Evolutionary conservation across 1,140 invertebrate genomes (phyloP).

Genomic region (Drosophila grimshawi): DNA sequence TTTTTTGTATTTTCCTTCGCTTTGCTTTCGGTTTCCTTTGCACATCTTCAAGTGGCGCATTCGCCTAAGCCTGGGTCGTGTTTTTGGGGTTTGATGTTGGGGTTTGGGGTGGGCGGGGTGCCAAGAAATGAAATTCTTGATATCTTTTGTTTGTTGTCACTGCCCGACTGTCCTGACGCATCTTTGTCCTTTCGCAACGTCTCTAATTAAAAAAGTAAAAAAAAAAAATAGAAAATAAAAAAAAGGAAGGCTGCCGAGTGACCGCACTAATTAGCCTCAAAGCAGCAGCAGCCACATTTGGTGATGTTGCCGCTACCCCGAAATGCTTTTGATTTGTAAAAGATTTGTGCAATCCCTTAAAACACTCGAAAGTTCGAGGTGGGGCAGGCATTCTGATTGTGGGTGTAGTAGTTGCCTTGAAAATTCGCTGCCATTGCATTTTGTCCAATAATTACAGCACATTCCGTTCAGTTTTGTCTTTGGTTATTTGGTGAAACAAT

Average conservation of each 20-base stretch:
- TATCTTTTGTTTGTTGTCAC: slow-evolving; percentile 81
- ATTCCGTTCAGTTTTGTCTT: slow-evolving; percentile 9
- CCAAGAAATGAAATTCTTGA: slow-evolving; percentile 82
- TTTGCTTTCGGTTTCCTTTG: slow-evolving; percentile 23
- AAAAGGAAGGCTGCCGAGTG: slow-evolving; percentile 51
- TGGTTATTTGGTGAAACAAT: slow-evolving; percentile 63
- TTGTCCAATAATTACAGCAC: slow-evolving; percentile 61
- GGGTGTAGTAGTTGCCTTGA: background rate
- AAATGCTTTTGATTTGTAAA: slow-evolving; percentile 77
- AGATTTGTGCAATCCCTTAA: slow-evolving; percentile 68
- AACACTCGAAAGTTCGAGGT: background rate
- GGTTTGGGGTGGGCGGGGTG: slow-evolving; percentile 21
- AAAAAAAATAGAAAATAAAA: background rate
- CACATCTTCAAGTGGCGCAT: slow-evolving; percentile 58
- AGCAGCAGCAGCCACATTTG: slow-evolving; percentile 71
- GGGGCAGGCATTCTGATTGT: background rate
- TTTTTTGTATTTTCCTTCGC: slow-evolving; percentile 10
- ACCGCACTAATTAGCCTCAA: slow-evolving; percentile 81
- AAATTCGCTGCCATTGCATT: slow-evolving; percentile 41
- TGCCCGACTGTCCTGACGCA: slow-evolving; percentile 72
- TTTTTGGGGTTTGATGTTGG: slow-evolving; percentile 13
- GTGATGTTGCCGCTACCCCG: slow-evolving; percentile 46
- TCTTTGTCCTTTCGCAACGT: slow-evolving; percentile 75
- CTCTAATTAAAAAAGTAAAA: slow-evolving; percentile 77
- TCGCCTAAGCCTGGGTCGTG: slow-evolving; percentile 7